Base-by-base conservation (phyloP, 2,888 invertebrate species). In the Temnothorax rugatulus region DNA sequence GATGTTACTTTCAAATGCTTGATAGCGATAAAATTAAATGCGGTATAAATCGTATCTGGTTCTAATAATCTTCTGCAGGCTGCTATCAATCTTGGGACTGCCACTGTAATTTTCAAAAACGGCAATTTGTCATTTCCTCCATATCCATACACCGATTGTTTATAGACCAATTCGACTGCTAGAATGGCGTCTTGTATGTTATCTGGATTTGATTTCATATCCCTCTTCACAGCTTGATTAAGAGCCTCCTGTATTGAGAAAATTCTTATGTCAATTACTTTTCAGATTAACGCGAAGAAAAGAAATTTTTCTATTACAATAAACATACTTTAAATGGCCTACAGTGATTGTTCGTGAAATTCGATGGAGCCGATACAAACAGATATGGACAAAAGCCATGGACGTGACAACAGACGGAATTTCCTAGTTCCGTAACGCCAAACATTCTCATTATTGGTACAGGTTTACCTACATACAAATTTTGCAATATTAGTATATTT, bases 321-420 rank as follows among this genome's bases (percentile, higher is more conserved):
- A 52, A 44, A 86, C 85, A 87, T 95, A 96, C 97, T 95, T 96
- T 97, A 91, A 98, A 97, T 47, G 95, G 95, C 83, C 94, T 94
- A 89, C 97, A 97, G 91, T 97, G 96, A 7, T 95, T 93, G 47
- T 96, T 94, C 71, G 96, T 96, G 92, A 98, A 98, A 71, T 95
- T 95, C n/a, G 95, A 91, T 13, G 99, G 99, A 0, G 98, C 97
- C 75, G 97, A 97, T 0, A 99, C 97, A 95, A 98, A 99, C 93
- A 99, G 98, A 95, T 99, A 99, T 0, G 99, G 99, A 77, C 97
- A 97, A 95, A 99, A 99, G 9, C 99, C 99, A 95, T 99, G 99
- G 44, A 99, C 97, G 95, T 99, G 99, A 94, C 99, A 99, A 94
- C 99, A 98, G 29, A 99, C 98, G 29, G 99, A 99, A 95, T 99